Conservation (phyloP, 2,113 vertebrate species). For the Istiophorus platypterus region DNA sequence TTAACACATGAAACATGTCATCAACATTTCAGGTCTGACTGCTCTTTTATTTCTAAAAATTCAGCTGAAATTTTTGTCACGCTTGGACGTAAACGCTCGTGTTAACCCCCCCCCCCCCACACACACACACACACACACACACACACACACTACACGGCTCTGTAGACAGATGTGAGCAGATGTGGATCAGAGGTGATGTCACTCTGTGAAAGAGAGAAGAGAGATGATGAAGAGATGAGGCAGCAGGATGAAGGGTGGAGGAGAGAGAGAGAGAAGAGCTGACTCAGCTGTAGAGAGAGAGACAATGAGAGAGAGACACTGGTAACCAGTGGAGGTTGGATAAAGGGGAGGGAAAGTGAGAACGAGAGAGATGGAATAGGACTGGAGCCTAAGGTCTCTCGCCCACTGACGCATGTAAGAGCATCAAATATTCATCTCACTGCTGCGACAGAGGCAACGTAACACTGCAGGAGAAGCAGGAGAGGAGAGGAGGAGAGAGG, state of each 20-base stretch:
- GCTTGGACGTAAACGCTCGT: background rate
- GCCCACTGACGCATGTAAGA: slow-evolving; percentile 65
- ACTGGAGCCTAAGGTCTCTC: slow-evolving; percentile 24
- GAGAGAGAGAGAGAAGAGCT: slow-evolving; percentile 13
- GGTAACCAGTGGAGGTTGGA: slow-evolving; percentile 4
- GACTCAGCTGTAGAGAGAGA: slow-evolving; percentile 22
- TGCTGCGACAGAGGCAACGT: slow-evolving; percentile 51
- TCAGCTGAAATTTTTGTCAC: background rate
- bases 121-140: too few species aligned
- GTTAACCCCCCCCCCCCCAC: too few species aligned
- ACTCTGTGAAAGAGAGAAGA: background rate
- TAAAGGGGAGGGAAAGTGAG: slow-evolving; percentile 1
- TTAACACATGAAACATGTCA: too few species aligned
- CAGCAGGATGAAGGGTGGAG: slow-evolving; percentile 5
- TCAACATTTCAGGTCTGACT: too few species aligned
- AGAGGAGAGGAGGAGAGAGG: background rate
- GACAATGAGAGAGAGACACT: background rate
- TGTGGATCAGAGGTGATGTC: slow-evolving; percentile 10
- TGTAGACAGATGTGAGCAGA: background rate
- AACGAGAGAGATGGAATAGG: slow-evolving; percentile 10
- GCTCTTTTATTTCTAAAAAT: too few species aligned
- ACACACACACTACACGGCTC: background rate
- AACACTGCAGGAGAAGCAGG: slow-evolving; percentile 44
- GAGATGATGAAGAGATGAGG: background rate
- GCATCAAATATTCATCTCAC: slow-evolving; percentile 76